Evolutionary conservation across 1,140 invertebrate genomes (phyloP).

Genomic region (Drosophila saltans): DNA sequence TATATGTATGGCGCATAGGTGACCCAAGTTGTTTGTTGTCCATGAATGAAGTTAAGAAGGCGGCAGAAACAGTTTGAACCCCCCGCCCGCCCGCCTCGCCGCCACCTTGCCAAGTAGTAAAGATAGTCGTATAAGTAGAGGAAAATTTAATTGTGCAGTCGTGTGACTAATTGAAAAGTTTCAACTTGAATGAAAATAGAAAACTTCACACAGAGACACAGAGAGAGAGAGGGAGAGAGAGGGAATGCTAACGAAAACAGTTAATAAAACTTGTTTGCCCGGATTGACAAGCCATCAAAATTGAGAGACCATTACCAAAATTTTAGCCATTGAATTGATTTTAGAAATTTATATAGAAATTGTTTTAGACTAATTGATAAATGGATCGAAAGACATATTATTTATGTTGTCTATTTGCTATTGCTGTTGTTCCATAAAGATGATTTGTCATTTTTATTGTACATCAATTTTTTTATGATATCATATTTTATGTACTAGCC

Average conservation of each 20-base stretch:
- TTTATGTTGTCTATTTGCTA: neutral
- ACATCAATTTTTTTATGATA: conserved; percentile 9
- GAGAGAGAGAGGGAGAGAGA: neutral
- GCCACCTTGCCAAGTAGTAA: neutral
- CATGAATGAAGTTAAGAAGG: neutral
- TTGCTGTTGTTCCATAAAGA: neutral
- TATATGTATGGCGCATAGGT: conserved; percentile 1
- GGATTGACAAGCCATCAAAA: too few relatives aligned
- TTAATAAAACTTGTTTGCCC: conserved; percentile 53
- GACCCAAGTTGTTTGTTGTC: neutral
- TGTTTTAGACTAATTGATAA: neutral
- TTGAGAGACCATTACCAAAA: conserved; percentile 9
- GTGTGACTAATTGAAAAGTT: conserved; percentile 77
- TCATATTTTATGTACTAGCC: conserved; percentile 31
- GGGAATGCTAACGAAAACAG: conserved; percentile 30
- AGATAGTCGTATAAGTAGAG: conserved; percentile 3
- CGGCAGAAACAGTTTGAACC: neutral
- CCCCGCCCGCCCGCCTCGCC: neutral
- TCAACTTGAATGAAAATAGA: conserved; percentile 62
- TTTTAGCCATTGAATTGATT: conserved; percentile 1
- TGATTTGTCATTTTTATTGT: conserved; percentile 14
- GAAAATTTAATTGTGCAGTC: conserved; percentile 76
- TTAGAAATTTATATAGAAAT: neutral
- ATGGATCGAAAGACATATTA: conserved; percentile 1
- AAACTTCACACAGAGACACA: conserved; percentile 25